Evolutionary conservation across 2,113 vertebrate species (phyloP).

Genomic region (Macheiramphus alcinus): DNA sequence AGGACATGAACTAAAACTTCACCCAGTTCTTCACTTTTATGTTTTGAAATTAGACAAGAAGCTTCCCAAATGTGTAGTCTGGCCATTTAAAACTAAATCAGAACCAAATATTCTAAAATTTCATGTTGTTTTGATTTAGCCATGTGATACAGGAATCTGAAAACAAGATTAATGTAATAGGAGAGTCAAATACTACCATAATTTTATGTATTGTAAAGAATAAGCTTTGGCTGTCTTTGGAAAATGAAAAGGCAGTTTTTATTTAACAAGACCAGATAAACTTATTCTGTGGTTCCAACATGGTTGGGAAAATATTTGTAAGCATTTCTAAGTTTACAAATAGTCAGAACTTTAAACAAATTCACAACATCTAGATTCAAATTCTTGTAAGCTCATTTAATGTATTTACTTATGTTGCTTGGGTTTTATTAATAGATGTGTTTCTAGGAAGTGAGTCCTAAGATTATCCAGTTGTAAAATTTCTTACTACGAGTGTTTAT

Average conservation of each 20-base stretch:
- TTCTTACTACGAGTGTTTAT: background rate
- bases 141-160: background rate
- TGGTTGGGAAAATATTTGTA: background rate
- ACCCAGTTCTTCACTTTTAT: background rate
- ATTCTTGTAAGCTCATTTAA: background rate
- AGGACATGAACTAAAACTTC: background rate
- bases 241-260: background rate
- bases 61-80: background rate
- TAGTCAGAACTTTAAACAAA: background rate
- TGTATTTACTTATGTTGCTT: background rate
- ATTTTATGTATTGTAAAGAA: background rate
- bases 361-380: background rate
- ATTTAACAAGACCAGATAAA: background rate
- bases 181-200: background rate
- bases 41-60: background rate
- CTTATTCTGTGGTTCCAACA: background rate
- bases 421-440: background rate
- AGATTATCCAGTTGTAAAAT: background rate
- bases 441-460: background rate
- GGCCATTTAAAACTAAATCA: background rate
- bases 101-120: background rate
- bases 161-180: background rate
- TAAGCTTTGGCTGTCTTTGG: background rate
- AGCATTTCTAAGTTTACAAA: background rate
- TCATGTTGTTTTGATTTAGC: background rate